Base-by-base conservation (phyloP, 2,888 invertebrate species). In the Pseudococcus jackbeardsleyi region DNA sequence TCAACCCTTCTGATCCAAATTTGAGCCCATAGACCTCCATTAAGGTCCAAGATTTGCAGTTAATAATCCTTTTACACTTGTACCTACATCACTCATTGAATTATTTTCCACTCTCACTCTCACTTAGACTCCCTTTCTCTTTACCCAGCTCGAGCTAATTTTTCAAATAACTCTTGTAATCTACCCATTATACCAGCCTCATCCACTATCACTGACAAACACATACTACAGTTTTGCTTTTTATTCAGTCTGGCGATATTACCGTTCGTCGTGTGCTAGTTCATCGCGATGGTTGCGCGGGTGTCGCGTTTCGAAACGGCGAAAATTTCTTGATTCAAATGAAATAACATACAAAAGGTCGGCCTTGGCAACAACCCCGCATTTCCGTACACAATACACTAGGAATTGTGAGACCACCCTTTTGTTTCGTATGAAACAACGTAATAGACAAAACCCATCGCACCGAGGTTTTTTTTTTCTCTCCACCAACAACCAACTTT, bases 261-360 rank as follows among this genome's bases (percentile, higher is more conserved):
- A 33, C 72, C 72, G 39, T 72, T 64, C 22, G 7, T 11, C 64
- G 64, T 64, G 54, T 54, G 54, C 54, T 54, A n/a, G 64, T 64
- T 64, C 22, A 17, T 22, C 12, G 22, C 9, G 64, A 4, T 59
- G 64, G 64, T 11, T 64, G 77, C 39, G 77, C 39, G 64, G 84
- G 48, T 39, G 54, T 42, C 42, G 42, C 42, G 42, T 85, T 85
- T 54, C 64, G 17, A 19, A 85, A 85, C 54, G 85, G 85, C 85
- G 85, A 85, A 82, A 85, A 86, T 86, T 86, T 64, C 86, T 72
- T 48, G 86, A 86, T 86, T 86, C 72, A 46, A 86, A 64, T 85
- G 59, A 85, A 87, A 82, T 88, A 88, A 88, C 88, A 88, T 54
- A 88, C 82, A 88, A 88, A 88, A 88, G 88, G 82, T 88, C 79